A percentile compares a stretch with the other conserved stretches of the same genome.
phyloP scores from a whole-genome alignment of 2,113 vertebrate species.

The Elaphurus davidianus region DNA sequence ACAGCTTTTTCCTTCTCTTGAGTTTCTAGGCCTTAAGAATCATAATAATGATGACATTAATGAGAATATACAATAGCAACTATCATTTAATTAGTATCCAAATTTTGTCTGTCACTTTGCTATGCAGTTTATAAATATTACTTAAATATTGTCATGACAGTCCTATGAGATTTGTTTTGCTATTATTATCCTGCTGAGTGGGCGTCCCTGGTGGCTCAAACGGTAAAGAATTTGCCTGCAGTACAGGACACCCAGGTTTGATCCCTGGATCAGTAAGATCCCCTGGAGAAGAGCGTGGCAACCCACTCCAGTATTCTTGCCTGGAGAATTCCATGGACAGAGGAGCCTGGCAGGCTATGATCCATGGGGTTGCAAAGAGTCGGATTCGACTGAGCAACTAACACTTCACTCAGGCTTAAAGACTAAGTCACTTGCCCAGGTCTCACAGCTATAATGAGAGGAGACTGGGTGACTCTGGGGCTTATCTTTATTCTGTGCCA shows the following conservation, averaged over 20 bases:
- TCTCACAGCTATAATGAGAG: neutral
- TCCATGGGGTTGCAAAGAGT: neutral
- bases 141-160: neutral
- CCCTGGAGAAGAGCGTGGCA: neutral
- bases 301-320: neutral
- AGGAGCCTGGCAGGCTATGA: neutral
- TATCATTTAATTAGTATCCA: neutral
- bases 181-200: neutral
- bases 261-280: neutral
- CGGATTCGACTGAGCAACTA: neutral
- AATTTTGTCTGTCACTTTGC: neutral
- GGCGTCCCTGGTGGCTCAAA: neutral
- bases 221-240: neutral
- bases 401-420: neutral
- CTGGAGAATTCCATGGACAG: neutral
- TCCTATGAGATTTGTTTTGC: neutral
- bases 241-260: neutral
- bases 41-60: neutral
- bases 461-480: neutral
- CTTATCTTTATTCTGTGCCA: neutral
- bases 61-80: neutral
- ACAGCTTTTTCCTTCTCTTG: neutral
- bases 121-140: neutral
- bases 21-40: neutral
- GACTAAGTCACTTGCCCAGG: neutral